Base-by-base conservation (phyloP, 37 sponge, comb jelly and placozoan species). In the Agelas oroides region DNA sequence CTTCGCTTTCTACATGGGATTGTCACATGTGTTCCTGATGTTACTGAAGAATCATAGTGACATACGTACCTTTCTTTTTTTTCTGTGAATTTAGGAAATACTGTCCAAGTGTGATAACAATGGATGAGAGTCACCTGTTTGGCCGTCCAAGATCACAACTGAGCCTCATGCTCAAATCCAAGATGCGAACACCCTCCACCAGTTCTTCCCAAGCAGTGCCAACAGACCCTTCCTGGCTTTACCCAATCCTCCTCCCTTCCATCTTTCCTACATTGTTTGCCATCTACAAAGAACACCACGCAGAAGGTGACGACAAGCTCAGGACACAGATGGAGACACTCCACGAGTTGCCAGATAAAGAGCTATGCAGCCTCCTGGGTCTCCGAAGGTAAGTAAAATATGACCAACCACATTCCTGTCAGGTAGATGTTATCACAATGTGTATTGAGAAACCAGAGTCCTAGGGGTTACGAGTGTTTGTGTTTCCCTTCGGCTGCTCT, bases 161-260 rank as follows among this genome's bases (percentile, higher is more conserved):
- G 54, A 79, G 66, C 32, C 62, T 79, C 39, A 46, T 79, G 32
- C 35, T 79, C 14, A 79, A 79, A 52, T 23, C 62, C 41, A 38
- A 65, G 32, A 13, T 8, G n/a, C 3, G 65, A 32, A 65, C 30
- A 5, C 8, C 46, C 46, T 46, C 46, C 46, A 46, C 6, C 46
- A 46, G 46, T 46, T n/a, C 66, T 46, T 19, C 40, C 38, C 38
- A 39, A 13, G 53, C 16, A 32, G 32, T 14, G 1, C 66, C 18
- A 21, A 62, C 28, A 3, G 85, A 86, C 73, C 65, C 79, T 35
- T 38, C 73, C 25, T 79, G 79, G 79, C 87, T 86, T 23, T 73
- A 86, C 65, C 93, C 90, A 11, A 59, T 81, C 24, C 54, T 89
- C 37, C 87, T 93, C 19, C 84, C 85, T 16, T 72, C 75, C 61